Evolutionary conservation across 2,888 invertebrate species (phyloP).

Genomic region (Nymphalis polychloros): DNA sequence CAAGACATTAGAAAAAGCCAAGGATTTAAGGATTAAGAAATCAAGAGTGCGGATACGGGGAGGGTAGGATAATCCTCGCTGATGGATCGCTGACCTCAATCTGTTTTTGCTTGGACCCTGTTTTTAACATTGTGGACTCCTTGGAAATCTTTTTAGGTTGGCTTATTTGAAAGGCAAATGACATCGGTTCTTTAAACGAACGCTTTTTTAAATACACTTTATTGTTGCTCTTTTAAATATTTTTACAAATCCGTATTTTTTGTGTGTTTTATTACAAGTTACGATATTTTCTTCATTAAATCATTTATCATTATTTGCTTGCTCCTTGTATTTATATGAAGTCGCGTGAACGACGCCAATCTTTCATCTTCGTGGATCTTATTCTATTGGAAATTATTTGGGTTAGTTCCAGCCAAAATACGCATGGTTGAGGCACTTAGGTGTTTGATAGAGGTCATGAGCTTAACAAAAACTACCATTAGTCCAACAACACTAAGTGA

Average conservation of each 20-base stretch:
- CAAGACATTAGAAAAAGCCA: conserved; percentile 24
- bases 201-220: not conserved
- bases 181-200: conserved; percentile 1
- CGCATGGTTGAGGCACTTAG: no score
- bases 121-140: conserved; percentile 19
- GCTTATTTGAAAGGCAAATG: conserved; percentile 11
- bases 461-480: no score
- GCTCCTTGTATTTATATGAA: no score
- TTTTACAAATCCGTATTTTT: not conserved
- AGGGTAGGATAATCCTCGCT: conserved; percentile 36
- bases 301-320: no score
- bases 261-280: no score
- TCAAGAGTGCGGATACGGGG: conserved; percentile 27
- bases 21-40: conserved; percentile 34
- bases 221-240: conserved; percentile 1
- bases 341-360: no score
- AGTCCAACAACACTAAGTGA: no score
- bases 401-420: no score
- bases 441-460: no score
- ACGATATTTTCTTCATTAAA: no score
- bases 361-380: no score
- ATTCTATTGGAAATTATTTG: no score
- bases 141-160: conserved; percentile 6
- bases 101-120: conserved; percentile 31
- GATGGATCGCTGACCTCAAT: conserved; percentile 41